phyloP scores from a whole-genome alignment of 2,888 invertebrate species.

The Drosophila vallismaia region DNA sequence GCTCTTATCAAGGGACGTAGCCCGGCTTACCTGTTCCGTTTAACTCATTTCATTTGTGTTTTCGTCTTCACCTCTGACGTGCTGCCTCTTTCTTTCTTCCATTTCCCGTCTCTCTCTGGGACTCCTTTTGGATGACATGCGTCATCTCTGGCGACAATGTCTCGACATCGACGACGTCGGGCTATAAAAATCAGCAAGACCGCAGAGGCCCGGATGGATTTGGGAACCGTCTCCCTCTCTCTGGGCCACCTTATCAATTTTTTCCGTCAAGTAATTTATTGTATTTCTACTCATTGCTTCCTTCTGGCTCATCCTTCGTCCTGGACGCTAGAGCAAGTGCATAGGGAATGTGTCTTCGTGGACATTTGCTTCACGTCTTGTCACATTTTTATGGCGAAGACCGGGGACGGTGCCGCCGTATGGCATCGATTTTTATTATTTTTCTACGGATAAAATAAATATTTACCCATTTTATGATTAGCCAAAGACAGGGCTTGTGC shows the following conservation, averaged over 20 bases:
- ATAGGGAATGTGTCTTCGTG: constrained; percentile 33
- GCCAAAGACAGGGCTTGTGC: constrained; percentile 11
- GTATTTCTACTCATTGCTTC: constrained; percentile 66
- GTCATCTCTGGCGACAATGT: constrained; percentile 74
- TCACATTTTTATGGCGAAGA: constrained; percentile 75
- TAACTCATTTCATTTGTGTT: constrained; percentile 74
- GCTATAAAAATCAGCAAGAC: constrained; percentile 61
- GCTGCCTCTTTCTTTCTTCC: constrained; percentile 20
- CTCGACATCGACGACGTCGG: constrained; percentile 43
- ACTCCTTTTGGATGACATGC: constrained; percentile 54
- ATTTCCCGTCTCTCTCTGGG: constrained; percentile 6
- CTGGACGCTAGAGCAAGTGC: constrained; percentile 45
- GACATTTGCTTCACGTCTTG: constrained; percentile 71
- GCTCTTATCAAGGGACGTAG: constrained; percentile 54
- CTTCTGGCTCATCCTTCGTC: constrained; percentile 56
- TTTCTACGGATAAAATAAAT: constrained; percentile 68
- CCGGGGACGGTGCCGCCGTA: constrained; percentile 52
- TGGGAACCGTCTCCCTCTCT: constrained; percentile 51
- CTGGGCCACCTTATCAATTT: constrained; percentile 81
- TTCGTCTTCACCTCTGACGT: constrained; percentile 3
- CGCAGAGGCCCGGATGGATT: constrained; percentile 31
- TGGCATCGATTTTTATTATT: constrained; percentile 78
- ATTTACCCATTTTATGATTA: constrained; percentile 69
- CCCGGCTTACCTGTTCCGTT: constrained; percentile 66
- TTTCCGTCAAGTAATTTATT: constrained; percentile 82